These are phyloP conservation scores for Oncorhynchus tshawytscha DNA, from an alignment of 2,113 vertebrate species.

Conservation along the genomic window DNA sequence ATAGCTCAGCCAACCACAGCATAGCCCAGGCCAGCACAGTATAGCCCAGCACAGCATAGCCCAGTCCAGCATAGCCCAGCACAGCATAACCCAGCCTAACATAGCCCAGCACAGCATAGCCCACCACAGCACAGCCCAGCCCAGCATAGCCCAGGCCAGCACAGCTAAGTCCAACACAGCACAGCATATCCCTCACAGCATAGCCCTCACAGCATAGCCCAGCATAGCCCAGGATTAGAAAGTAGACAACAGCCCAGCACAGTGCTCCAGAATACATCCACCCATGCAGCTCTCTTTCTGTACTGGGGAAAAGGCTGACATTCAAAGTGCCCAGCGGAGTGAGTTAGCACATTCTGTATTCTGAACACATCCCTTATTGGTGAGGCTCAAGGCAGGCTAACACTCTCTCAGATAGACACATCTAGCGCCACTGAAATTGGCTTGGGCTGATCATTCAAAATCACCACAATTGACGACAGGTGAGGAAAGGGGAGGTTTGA, in stretches of 20 bases:
- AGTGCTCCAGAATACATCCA: not conserved
- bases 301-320: not conserved
- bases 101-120: no score
- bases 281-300: not conserved
- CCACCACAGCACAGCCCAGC: no score
- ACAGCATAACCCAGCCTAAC: not conserved
- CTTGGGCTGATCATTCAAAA: constrained; percentile 59
- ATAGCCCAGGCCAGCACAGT: not conserved
- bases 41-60: not conserved
- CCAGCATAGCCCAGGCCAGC: not conserved
- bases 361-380: constrained; percentile 22
- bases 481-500: not conserved
- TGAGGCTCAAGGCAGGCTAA: constrained; percentile 35
- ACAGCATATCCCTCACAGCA: no score
- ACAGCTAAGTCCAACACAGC: not conserved
- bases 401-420: constrained; percentile 45
- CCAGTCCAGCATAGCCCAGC: not conserved
- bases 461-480: constrained; percentile 50
- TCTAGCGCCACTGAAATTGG: constrained; percentile 41
- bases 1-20: no score
- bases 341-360: constrained; percentile 44
- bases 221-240: no score
- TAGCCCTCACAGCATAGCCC: no score
- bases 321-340: constrained; percentile 10
- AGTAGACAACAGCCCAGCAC: not conserved